phyloP scores from a whole-genome alignment of 2,113 vertebrate species.

The Cisticola juncidis region DNA sequence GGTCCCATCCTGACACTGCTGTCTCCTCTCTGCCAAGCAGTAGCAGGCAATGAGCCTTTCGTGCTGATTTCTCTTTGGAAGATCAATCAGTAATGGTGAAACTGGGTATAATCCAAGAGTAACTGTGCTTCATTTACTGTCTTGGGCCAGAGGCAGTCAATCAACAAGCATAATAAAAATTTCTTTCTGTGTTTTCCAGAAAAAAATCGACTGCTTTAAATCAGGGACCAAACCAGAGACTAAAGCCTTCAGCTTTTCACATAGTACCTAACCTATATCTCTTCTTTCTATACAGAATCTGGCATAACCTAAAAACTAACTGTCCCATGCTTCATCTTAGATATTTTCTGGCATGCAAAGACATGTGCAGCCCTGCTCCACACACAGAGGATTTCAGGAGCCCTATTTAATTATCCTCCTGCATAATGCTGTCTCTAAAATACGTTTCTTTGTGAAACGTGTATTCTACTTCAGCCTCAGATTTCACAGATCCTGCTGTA shows the following conservation, averaged over 20 bases:
- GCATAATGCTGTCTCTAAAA: not conserved
- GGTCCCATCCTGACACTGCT: not conserved
- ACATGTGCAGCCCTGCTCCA: not conserved
- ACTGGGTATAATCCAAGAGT: conserved; percentile 20
- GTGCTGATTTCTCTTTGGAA: conserved; percentile 31
- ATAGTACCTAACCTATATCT: not conserved
- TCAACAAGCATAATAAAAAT: conserved; percentile 42
- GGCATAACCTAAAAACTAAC: not conserved
- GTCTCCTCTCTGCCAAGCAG: conserved; percentile 36
- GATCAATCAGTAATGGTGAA: conserved; percentile 43
- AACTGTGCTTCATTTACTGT: conserved; percentile 27
- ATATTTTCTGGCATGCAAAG: not conserved
- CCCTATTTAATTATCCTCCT: not conserved
- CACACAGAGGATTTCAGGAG: not conserved
- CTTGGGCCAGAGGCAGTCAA: conserved; percentile 42
- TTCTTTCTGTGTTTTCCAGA: not conserved
- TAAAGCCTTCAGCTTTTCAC: not conserved
- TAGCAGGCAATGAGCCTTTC: not conserved
- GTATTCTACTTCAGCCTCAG: not conserved
- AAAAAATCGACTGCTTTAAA: not conserved
- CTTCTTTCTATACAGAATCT: not conserved
- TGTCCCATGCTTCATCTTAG: not conserved
- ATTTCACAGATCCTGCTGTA: not conserved
- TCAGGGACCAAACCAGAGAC: not conserved
- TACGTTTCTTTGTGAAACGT: not conserved